Conservation (phyloP, 2,113 vertebrate genomes). For the Hypocryptadius cinnamomeus region DNA sequence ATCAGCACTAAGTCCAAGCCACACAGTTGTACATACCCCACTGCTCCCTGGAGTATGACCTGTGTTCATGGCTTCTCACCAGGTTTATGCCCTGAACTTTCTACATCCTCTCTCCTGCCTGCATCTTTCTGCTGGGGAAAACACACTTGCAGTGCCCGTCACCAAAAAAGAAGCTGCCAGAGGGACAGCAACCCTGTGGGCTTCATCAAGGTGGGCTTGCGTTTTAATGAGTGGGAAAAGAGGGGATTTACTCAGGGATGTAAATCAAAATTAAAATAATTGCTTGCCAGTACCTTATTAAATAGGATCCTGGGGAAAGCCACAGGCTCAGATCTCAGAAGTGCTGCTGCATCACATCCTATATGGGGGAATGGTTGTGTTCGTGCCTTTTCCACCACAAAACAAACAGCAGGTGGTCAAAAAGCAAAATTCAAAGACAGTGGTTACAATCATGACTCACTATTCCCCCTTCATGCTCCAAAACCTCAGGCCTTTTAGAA, state of each 20-base stretch:
- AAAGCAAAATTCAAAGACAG: not conserved
- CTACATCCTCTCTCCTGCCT: not conserved
- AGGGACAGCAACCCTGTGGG: not conserved
- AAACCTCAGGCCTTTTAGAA: not conserved
- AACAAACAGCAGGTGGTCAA: not conserved
- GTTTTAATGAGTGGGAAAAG: not conserved
- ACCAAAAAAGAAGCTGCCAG: not conserved
- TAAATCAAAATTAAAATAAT: not conserved
- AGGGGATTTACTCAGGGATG: not conserved
- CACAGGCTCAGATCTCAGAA: not conserved
- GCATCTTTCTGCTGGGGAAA: not conserved
- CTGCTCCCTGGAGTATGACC: not conserved
- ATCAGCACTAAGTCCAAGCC: not conserved
- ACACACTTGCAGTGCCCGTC: rapidly evolving
- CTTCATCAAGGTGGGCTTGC: not conserved
- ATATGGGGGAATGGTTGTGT: rapidly evolving
- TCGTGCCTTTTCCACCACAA: not conserved
- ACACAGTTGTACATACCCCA: not conserved
- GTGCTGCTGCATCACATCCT: not conserved
- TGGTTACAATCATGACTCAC: not conserved
- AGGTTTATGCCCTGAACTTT: not conserved
- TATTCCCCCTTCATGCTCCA: not conserved
- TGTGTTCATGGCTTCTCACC: not conserved
- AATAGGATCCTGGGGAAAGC: not conserved
- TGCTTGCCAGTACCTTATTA: not conserved